Base-by-base conservation (phyloP, 2,113 vertebrate genomes). In the Hemibagrus wyckioides region DNA sequence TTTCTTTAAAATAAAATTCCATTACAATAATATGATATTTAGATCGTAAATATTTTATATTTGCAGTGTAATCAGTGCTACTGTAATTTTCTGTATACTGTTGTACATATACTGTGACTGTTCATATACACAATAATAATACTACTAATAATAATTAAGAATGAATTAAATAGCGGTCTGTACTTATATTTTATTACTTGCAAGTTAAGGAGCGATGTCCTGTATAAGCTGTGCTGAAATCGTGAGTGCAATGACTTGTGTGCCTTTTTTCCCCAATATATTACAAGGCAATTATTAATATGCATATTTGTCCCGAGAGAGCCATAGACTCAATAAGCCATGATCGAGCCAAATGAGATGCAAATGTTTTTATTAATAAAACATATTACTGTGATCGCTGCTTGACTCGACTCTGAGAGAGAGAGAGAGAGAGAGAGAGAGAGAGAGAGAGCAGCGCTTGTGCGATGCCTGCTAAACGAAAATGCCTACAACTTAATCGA, bases 331-430 rank as follows among this genome's bases (percentile, higher is more conserved):
- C 85, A 87, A 85, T 89, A 90, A 90, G 91, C 89, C 88, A 90
- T 91, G 85, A 84, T 90, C 73, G 44, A 85, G 85, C 84, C 83
- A 80, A 88, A 90, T 88, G 89, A 90, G 87, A 90, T 90, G 89
- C 89, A 90, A 90, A 90, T 90, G 89, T 90, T 90, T 88, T 90
- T 85, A 90, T 88, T 88, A 90, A 90, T 90, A 90, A 90, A 90
- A 88, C 87, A 86, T 90, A 84, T 88, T 88, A 90, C 89, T 88
- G 81, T 77, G 89, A 88, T 85, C 59, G 54, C 89, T 88, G 57
- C 57, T 82, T 87, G 82, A 80, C 39, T 76, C 19, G 50, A 81
- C 50, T 73, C 41, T 30, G 76, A 21, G 61, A 59, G 33, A 39
- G 19, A 80, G 54, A 59, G 33, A 39, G 19, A 80, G 54, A 59